These are phyloP conservation scores for Chaenodraco wilsoni DNA, from an alignment of 2,797 vertebrate species.

Conservation along the genomic window DNA sequence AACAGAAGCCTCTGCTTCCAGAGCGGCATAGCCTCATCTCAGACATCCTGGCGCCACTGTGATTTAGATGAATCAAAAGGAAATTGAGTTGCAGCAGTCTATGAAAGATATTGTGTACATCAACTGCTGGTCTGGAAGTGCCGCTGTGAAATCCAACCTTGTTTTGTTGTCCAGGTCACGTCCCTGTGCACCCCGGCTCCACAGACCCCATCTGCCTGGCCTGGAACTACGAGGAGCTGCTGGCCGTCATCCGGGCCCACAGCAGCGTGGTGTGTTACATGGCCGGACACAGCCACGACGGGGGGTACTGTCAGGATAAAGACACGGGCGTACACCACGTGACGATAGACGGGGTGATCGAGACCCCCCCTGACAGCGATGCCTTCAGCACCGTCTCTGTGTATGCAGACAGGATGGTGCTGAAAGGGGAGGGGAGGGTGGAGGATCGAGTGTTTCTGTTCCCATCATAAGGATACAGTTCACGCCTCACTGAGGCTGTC, in stretches of 20 bases:
- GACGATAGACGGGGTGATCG: slow-evolving; percentile 90
- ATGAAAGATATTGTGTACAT: neutral
- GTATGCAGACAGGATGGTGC: slow-evolving; percentile 88
- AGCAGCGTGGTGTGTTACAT: slow-evolving; percentile 90
- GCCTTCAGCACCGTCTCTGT: slow-evolving; percentile 90
- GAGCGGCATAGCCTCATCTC: too few species aligned
- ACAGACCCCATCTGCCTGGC: slow-evolving; percentile 85
- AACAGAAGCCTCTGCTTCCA: too few species aligned
- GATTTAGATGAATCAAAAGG: neutral
- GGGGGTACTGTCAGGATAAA: slow-evolving; percentile 86
- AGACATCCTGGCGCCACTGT: too few species aligned
- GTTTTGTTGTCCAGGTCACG: slow-evolving; percentile 84
- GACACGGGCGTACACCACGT: slow-evolving; percentile 88
- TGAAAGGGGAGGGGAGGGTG: slow-evolving; percentile 89
- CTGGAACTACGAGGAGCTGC: slow-evolving; percentile 90
- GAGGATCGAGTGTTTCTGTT: slow-evolving; percentile 84
- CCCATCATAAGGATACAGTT: neutral
- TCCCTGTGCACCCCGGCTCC: slow-evolving; percentile 88
- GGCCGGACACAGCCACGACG: slow-evolving; percentile 91
- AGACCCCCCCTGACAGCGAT: slow-evolving; percentile 87
- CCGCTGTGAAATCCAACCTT: neutral
- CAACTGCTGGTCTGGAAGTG: neutral
- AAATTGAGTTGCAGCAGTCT: neutral
- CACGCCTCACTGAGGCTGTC: neutral
- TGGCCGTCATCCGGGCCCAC: slow-evolving; percentile 85